Base-by-base conservation (phyloP, 2,113 vertebrate species). In the Ivindomyrus marchei region DNA sequence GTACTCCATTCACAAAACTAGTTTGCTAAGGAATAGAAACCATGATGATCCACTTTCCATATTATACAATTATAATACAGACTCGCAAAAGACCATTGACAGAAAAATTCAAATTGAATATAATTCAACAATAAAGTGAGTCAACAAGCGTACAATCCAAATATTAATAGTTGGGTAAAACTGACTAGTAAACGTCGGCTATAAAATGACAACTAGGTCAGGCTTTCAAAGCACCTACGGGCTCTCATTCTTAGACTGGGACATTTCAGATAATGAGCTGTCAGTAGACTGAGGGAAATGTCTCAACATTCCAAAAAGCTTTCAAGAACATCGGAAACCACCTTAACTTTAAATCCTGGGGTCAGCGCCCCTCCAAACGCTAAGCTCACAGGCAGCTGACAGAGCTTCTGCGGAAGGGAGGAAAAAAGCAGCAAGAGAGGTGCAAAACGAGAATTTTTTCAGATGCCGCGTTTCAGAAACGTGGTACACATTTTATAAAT, bases 261-360 rank as follows among this genome's bases (percentile, higher is more conserved):
- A 8, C 49, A 27, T 36, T 77, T 89, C 70, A 11, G 47, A 70
- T 77, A 77, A 89, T 80, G 88, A 77, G 17, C 66, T 83, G 88
- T 84, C 74, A 84, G 21, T 13, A 39, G 36, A n/a, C 74, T 15
- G n/a, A 56, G 74, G 88, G 88, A 45, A 89, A 84, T 89, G 50
- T 84, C 31, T 89, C 49, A 89, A 89, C 50, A 89, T 56, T 89
- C 77, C 77, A 42, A 56, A 83, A 50, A 83, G 49, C 49, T 89
- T 89, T 89, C 47, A 89, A 89, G 50, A 42, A 46, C 27, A 1
- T 49, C 58, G 88, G 88, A 89, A 89, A 89, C 7, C 88, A 89
- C 88, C 88, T 77, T 4, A 4, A 7, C 31, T 49, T 27, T 15
- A 17, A 84, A 11, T n/a, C 50, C 50, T 9, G n/a, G 31, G 70